These are phyloP conservation scores for Neolamprologus kungweensis DNA, from an alignment of 2,113 vertebrate species.

Conservation along the genomic window DNA sequence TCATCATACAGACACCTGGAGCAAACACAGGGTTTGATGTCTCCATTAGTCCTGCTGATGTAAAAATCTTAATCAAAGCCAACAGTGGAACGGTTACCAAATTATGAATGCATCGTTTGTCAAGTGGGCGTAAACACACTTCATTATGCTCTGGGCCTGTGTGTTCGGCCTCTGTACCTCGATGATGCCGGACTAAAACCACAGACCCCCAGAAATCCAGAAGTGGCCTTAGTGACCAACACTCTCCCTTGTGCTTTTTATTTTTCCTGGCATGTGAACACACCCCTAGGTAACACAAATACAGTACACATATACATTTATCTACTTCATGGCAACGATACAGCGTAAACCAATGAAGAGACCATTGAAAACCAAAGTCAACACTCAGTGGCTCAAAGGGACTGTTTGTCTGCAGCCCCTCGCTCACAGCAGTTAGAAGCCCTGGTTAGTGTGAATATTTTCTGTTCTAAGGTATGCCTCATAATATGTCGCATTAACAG, in stretches of 20 bases:
- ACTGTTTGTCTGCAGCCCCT: conserved; percentile 29
- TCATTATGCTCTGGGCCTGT: conserved; percentile 25
- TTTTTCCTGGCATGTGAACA: conserved; percentile 62
- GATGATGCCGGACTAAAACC: conserved; percentile 17
- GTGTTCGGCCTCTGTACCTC: conserved; percentile 10
- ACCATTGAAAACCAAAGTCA: conserved; percentile 60
- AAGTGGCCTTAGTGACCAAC: conserved; percentile 55
- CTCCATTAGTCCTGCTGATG: conserved; percentile 7
- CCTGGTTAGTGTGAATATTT: not conserved
- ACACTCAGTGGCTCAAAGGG: conserved; percentile 43
- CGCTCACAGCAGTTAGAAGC: not conserved
- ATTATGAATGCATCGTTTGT: conserved; percentile 50
- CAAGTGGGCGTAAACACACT: conserved; percentile 15
- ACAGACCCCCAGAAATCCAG: conserved; percentile 52
- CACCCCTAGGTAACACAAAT: conserved; percentile 55
- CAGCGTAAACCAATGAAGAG: conserved; percentile 51
- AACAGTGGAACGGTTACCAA: conserved; percentile 1
- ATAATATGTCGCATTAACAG: not conserved
- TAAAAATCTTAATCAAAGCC: conserved; percentile 47
- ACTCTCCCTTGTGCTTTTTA: conserved; percentile 60
- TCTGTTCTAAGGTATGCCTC: not conserved
- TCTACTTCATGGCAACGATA: conserved; percentile 41
- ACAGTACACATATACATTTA: conserved; percentile 59
- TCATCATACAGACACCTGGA: conserved; percentile 21
- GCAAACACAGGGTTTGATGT: conserved; percentile 16